Base-by-base conservation (phyloP, 2,113 vertebrate genomes). In the Calypte anna region DNA sequence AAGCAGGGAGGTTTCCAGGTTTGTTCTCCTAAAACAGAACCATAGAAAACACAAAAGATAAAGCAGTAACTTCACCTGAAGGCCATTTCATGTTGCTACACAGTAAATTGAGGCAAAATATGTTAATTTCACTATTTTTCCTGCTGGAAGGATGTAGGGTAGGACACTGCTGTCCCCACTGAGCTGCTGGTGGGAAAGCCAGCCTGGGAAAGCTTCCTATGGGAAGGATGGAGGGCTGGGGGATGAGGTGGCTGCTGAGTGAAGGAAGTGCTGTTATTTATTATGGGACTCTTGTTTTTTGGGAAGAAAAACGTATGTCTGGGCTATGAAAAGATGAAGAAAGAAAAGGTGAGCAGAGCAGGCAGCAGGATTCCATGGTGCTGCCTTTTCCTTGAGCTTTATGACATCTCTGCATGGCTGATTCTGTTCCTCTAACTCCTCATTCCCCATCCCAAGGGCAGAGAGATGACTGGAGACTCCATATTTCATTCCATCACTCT, bases 321-420 rank as follows among this genome's bases (percentile, higher is more conserved):
- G 1, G 51, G 59, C 28, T 67, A 61, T 1, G 1, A 30, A 36
- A 54, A 62, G 25, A 33, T 54, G 21, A 66, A 66, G 31, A 55
- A 62, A 46, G 31, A 33, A 50, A 30, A 15, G 6, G 40, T 36
- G 43, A 43, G 38, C 4, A 21, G 62, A 44, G 25, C 0, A 15
- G 14, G 20, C 10, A 15, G 46, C 36, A 31, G 33, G 25, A 27
- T 9, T 12, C 13, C 14, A 40, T 1, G 1, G 22, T 7, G 30
- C 40, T 73, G 54, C 25, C 25, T 24, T 24, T 16, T 33, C 33
- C 20, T 19, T 8, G 19, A 12, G 6, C 33, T 8, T 5, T 0
- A 5, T 1, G 0, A 33, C 36, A 38, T 21, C 54, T 38, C 84
- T 2, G 0, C 7, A 1, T 0, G 21, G 38, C n/a, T 53, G 1